These are phyloP conservation scores for Heteromurus nitidus DNA, from an alignment of 2,888 invertebrate species.

Conservation along the genomic window DNA sequence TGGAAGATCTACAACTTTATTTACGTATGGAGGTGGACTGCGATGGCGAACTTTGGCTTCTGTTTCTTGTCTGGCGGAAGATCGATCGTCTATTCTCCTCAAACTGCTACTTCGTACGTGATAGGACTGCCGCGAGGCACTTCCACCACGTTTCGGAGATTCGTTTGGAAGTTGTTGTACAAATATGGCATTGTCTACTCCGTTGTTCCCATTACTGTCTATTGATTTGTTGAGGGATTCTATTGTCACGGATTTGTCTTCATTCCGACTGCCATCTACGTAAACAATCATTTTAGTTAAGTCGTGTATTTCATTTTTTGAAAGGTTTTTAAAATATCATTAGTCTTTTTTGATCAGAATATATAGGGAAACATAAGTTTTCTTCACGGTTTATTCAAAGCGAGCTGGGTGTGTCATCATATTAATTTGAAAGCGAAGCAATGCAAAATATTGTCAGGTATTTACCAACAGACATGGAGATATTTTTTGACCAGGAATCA, in stretches of 20 bases:
- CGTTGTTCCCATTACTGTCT: slow-evolving; percentile 31
- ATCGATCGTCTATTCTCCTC: slow-evolving; percentile 58
- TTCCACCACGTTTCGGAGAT: slow-evolving; percentile 38
- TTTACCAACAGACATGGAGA: slow-evolving; percentile 72
- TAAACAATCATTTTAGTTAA: too few species aligned
- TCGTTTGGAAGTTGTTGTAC: slow-evolving; percentile 53
- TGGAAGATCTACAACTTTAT: slow-evolving; percentile 66
- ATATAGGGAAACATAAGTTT: slow-evolving; percentile 1
- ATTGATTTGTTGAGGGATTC: slow-evolving; percentile 47
- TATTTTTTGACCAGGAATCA: slow-evolving; percentile 73
- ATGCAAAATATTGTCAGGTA: background rate
- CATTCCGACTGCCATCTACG: slow-evolving; percentile 65
- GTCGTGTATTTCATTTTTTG: too few species aligned
- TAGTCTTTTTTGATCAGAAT: slow-evolving; percentile 20
- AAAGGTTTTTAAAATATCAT: too few species aligned
- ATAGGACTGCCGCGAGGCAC: slow-evolving; percentile 39
- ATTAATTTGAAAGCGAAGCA: background rate
- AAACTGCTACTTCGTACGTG: slow-evolving; percentile 67
- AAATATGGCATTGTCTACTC: slow-evolving; percentile 56
- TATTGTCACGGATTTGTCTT: slow-evolving; percentile 58
- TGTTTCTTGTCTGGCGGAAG: slow-evolving; percentile 42
- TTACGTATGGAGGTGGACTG: slow-evolving; percentile 62
- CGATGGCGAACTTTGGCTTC: slow-evolving; percentile 62
- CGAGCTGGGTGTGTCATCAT: slow-evolving; percentile 54
- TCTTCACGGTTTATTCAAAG: slow-evolving; percentile 36